Evolutionary conservation across 92 coral and sea anemone genomes (phyloP).

Genomic region (Phenganax stokvisi): DNA sequence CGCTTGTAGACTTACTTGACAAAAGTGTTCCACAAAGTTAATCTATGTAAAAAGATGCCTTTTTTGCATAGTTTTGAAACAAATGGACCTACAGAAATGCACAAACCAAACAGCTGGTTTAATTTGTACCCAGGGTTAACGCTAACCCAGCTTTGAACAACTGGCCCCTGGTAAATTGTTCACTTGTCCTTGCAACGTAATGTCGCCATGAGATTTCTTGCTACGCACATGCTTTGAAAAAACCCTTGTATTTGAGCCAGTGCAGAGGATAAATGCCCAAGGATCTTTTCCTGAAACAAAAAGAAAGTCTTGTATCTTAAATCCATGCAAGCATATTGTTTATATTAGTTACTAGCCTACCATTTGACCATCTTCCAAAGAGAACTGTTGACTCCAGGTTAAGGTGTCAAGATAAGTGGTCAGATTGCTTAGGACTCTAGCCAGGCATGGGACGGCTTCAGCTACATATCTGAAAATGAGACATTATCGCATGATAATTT

Average conservation of each 20-base stretch:
- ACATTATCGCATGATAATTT: neutral
- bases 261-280: conserved; percentile 65
- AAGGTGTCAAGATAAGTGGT: conserved; percentile 71
- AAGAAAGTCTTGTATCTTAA: neutral
- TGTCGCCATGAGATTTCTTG: conserved; percentile 66
- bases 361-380: conserved; percentile 70
- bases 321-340: neutral
- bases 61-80: too few relatives aligned
- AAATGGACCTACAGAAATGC: too few relatives aligned
- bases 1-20: too few relatives aligned
- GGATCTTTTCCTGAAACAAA: conserved; percentile 58
- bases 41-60: too few relatives aligned
- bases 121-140: too few relatives aligned
- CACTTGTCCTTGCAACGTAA: conserved; percentile 28
- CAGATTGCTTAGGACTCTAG: conserved; percentile 62
- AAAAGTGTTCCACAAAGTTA: too few relatives aligned
- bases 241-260: conserved; percentile 78
- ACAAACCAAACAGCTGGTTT: too few relatives aligned
- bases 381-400: conserved; percentile 60
- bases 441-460: conserved; percentile 62
- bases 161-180: neutral
- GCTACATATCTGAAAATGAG: conserved; percentile 53
- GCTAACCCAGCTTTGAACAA: too few relatives aligned
- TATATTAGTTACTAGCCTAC: conserved; percentile 32
- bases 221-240: conserved; percentile 63